phyloP scores from a whole-genome alignment of 2,888 invertebrate species.

The Lydus trimaculatus region DNA sequence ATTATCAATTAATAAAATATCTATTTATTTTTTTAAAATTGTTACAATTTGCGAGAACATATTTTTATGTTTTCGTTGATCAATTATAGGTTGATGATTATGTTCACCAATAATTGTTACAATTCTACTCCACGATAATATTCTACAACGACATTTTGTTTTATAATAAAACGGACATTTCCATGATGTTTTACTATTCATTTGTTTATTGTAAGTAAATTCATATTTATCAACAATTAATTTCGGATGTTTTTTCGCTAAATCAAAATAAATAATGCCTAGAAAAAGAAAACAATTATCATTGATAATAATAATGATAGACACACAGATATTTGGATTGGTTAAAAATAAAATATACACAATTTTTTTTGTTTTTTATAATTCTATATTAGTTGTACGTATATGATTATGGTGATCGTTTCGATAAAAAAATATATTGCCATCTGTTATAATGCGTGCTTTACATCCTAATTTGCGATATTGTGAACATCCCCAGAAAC shows the following conservation, averaged over 20 bases:
- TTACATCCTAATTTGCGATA: slow-evolving; percentile 37
- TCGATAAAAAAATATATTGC: slow-evolving; percentile 20
- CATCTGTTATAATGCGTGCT: slow-evolving; percentile 37
- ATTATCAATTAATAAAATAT: background rate
- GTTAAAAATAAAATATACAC: too few species aligned
- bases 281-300: slow-evolving; percentile 21
- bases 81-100: slow-evolving; percentile 25
- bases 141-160: slow-evolving; percentile 30
- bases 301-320: too few species aligned
- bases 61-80: slow-evolving; percentile 22
- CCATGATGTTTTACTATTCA: slow-evolving; percentile 31
- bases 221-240: slow-evolving; percentile 29
- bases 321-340: too few species aligned
- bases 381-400: background rate
- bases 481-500: slow-evolving; percentile 41
- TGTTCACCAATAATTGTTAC: slow-evolving; percentile 22
- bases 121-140: slow-evolving; percentile 26
- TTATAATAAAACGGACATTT: slow-evolving; percentile 33
- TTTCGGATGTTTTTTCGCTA: slow-evolving; percentile 34
- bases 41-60: slow-evolving; percentile 30
- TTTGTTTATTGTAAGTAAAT: slow-evolving; percentile 26
- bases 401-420: slow-evolving; percentile 34
- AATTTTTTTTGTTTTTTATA: too few species aligned
- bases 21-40: slow-evolving; percentile 23
- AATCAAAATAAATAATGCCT: slow-evolving; percentile 36